phyloP scores from a whole-genome alignment of 2,888 invertebrate species.

The Sinotaia quadrata region DNA sequence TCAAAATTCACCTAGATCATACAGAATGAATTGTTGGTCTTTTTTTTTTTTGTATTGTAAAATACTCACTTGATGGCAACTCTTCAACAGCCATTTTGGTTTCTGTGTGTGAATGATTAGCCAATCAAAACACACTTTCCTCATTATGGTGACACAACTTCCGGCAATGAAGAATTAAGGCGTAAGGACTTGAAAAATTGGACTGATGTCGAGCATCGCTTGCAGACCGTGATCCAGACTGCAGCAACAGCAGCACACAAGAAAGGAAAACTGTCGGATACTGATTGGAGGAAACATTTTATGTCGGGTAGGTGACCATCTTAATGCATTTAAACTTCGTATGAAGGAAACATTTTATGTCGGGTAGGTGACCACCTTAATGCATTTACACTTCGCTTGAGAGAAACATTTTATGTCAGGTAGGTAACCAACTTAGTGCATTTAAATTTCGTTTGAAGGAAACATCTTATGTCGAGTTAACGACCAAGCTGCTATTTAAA shows the following conservation, averaged over 20 bases:
- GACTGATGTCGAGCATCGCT: slow-evolving; percentile 41
- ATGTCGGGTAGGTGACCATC: slow-evolving; percentile 60
- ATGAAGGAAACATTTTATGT: slow-evolving; percentile 53
- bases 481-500: too few relatives aligned
- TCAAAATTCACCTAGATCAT: too few relatives aligned
- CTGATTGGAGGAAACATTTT: slow-evolving; percentile 49
- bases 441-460: too few relatives aligned
- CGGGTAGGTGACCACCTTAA: slow-evolving; percentile 61
- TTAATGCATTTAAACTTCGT: too few relatives aligned
- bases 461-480: slow-evolving; percentile 59
- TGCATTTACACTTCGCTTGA: too few relatives aligned
- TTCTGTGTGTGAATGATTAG: slow-evolving; percentile 35
- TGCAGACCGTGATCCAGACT: slow-evolving; percentile 47
- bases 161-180: slow-evolving; percentile 51
- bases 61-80: too few relatives aligned
- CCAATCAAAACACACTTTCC: slow-evolving; percentile 59
- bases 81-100: too few relatives aligned
- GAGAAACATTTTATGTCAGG: slow-evolving; percentile 60
- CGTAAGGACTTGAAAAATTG: slow-evolving; percentile 49
- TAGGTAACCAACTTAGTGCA: too few relatives aligned
- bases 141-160: slow-evolving; percentile 55
- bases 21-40: too few relatives aligned
- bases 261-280: slow-evolving; percentile 44
- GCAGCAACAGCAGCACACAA: slow-evolving; percentile 46
- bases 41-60: too few relatives aligned